These are phyloP conservation scores for Chymomyza amoena DNA, from an alignment of 2,888 invertebrate genomes.

Conservation along the genomic window DNA sequence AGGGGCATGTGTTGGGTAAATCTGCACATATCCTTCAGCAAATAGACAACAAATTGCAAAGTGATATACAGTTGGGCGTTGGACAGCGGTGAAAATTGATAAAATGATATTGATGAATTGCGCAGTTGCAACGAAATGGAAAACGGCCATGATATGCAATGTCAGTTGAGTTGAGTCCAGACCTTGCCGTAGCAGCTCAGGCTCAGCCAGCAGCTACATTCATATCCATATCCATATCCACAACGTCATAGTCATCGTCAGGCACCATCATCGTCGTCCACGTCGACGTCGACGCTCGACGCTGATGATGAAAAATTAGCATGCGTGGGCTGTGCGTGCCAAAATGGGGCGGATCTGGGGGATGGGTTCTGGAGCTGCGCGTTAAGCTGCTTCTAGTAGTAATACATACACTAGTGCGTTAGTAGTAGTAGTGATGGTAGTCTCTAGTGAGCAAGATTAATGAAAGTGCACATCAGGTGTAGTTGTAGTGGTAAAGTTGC, in stretches of 20 bases:
- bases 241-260: conserved; percentile 18
- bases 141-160: conserved; percentile 13
- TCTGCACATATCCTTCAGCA: conserved; percentile 70
- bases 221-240: neutral
- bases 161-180: conserved; percentile 9
- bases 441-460: conserved; percentile 60
- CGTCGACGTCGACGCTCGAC: conserved; percentile 48
- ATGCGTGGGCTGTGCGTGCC: conserved; percentile 35
- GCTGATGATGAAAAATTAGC: conserved; percentile 72
- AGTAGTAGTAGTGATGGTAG: neutral
- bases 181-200: neutral
- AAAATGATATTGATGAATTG: conserved; percentile 78
- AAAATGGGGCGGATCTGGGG: conserved; percentile 26
- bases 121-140: conserved; percentile 48
- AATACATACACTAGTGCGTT: neutral
- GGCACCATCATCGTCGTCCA: conserved; percentile 43
- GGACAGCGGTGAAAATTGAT: conserved; percentile 75
- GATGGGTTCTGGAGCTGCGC: conserved; percentile 20
- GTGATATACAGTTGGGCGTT: conserved; percentile 56
- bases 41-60: conserved; percentile 72
- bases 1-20: conserved; percentile 39
- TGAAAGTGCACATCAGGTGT: conserved; percentile 44
- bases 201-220: neutral
- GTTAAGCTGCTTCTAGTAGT: neutral
- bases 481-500: neutral